These are phyloP conservation scores for Allacma fusca DNA, from an alignment of 2,888 invertebrate species.

Conservation along the genomic window DNA sequence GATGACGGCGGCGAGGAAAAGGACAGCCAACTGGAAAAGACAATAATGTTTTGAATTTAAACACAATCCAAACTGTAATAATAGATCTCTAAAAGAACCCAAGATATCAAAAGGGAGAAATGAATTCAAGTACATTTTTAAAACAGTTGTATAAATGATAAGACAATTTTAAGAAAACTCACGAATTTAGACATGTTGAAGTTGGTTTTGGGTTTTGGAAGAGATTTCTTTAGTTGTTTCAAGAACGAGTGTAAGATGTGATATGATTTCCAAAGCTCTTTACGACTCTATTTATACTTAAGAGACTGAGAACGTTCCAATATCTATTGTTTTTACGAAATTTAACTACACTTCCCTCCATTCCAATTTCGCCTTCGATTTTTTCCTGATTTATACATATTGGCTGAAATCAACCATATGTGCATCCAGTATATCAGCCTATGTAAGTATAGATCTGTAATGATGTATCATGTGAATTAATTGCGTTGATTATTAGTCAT, in stretches of 20 bases:
- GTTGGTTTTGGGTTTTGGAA: background rate
- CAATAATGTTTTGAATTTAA: background rate
- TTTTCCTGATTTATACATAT: background rate
- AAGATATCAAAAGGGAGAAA: no score
- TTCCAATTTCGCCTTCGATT: background rate
- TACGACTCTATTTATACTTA: conserved; percentile 6
- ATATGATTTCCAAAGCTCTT: background rate
- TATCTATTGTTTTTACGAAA: background rate
- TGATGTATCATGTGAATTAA: no score
- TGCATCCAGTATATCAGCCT: no score
- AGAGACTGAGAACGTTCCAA: background rate
- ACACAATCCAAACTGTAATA: background rate
- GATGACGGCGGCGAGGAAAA: conserved; percentile 40
- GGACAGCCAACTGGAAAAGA: conserved; percentile 35
- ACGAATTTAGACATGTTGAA: background rate
- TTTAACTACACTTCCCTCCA: background rate
- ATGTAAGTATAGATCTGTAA: no score
- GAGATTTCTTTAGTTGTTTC: background rate
- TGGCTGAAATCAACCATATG: no score
- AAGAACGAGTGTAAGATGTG: background rate
- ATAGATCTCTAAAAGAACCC: no score
- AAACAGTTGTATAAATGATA: background rate
- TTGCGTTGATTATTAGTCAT: no score
- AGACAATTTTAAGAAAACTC: conserved; percentile 6
- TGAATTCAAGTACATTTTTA: background rate